Evolutionary conservation across 2,797 vertebrate species (phyloP), one percentile per base, ranked within the genome.

Genomic region (Melanogrammus aeglefinus): DNA sequence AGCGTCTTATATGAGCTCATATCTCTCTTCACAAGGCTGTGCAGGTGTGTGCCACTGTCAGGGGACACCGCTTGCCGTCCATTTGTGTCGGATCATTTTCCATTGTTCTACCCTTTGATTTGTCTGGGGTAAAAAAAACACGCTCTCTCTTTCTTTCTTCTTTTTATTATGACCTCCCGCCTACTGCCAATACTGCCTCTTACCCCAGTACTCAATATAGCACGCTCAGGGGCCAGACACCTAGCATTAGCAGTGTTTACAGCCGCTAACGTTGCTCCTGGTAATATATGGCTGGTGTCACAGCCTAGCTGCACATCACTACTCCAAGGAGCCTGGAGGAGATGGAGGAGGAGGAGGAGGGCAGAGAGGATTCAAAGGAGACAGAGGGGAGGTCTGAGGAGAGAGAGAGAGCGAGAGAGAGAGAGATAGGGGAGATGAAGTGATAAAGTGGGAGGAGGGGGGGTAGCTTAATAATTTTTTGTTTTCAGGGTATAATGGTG

Each of bases 391-490:
- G 8, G 31, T 78, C 73, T n/a, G 71, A 74, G 44, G 76, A n/a
- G 14, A 74, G 73, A 27, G 29, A 75, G 51, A 80, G 77, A 51
- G 66, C 13, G 33, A 29, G 76, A 41, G 8, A 44, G 66, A n/a
- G 33, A 31, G 76, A 41, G 8, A 44, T 29, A 33, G 29, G 44
- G 16, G 47, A 82, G 77, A 84, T 79, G 77, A 72, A 81, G 77
- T 73, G 70, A 84, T 76, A 78, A 80, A 16, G 81, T 80, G 86
- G 81, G 79, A 80, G 85, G 77, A 63, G 80, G 80, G 86, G 82
- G 86, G 85, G 86, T 82, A 86, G 81, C 89, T 87, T 89, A 86
- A 87, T 90, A 88, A 88, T 88, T 81, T 86, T 84, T 90, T 90
- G 86, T 84, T 89, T 90, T 84, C 88, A 77, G 78, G 84, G 85